These are phyloP conservation scores for Tachina lurida DNA, from an alignment of 2,888 invertebrate genomes.

Conservation along the genomic window DNA sequence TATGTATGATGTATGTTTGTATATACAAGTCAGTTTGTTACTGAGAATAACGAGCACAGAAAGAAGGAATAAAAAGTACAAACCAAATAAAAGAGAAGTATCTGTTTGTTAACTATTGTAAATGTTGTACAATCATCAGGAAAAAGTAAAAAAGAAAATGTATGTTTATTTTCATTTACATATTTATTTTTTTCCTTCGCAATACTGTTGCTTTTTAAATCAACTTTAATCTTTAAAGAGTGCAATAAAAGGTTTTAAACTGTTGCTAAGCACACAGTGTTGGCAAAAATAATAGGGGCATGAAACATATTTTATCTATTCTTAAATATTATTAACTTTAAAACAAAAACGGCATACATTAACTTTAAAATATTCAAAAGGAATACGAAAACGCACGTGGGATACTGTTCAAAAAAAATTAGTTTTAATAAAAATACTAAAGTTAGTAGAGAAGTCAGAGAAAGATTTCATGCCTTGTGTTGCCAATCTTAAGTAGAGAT, in stretches of 20 bases:
- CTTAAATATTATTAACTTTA: too few species aligned
- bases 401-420: too few species aligned
- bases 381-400: too few species aligned
- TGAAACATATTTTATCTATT: neutral
- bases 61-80: neutral
- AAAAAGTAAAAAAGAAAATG: constrained; percentile 15
- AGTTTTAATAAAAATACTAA: too few species aligned
- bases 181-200: neutral
- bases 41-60: constrained; percentile 8
- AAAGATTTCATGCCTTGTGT: too few species aligned
- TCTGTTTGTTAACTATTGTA: constrained; percentile 54
- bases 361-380: too few species aligned
- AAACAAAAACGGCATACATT: too few species aligned
- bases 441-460: too few species aligned
- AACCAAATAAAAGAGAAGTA: constrained; percentile 19
- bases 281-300: too few species aligned
- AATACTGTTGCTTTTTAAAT: neutral
- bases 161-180: constrained; percentile 3
- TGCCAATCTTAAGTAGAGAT: too few species aligned
- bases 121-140: constrained; percentile 33
- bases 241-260: neutral
- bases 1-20: neutral
- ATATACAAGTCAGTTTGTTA: constrained; percentile 56
- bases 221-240: constrained; percentile 29
- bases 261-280: neutral